Evolutionary conservation across 2,113 vertebrate genomes (phyloP), one percentile per base, ranked within the genome.

Genomic region (Brachyhypopomus occidentalis): DNA sequence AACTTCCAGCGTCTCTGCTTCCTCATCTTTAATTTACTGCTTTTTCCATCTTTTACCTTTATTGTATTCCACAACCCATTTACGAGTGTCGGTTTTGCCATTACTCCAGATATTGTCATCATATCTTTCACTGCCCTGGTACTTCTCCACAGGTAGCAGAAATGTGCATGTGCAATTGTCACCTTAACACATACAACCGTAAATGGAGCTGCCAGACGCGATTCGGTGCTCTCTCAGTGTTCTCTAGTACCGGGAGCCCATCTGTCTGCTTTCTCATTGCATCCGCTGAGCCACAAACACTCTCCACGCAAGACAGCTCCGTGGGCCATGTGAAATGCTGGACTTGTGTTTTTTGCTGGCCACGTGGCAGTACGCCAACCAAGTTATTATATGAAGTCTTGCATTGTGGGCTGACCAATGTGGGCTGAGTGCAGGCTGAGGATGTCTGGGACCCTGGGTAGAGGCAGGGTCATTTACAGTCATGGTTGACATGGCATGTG

Each of bases 191-290:
- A 52, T 52, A 11, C 30, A 30, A 52, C 12, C 45, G 9, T 52
- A 55, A 64, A 64, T 2, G n/a, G 7, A 25, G 78, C 70, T 63
- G 45, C 60, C 0, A 27, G 56, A 27, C 38, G 36, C 25, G 22
- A 8, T n/a, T 2, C 4, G 59, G 64, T 11, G 58, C 75, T 62
- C 14, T 72, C 64, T 34, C 67, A 66, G 4, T 58, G 36, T 36
- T 30, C 30, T 30, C 59, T 72, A 66, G 25, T 34, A 77, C 38
- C 12, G 12, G 45, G 45, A 84, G 45, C 78, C 36, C 66, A 84
- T 79, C 71, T 79, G 77, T 72, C 64, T 60, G 72, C 30, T 76
- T 48, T 84, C 73, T 45, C 79, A 64, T 36, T 48, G 34, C 62
- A 67, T n/a, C 19, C 67, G 72, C 72, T 77, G 22, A 22, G 45